Evolutionary conservation across 2,888 invertebrate species (phyloP).

Genomic region (Pollenia angustigena): DNA sequence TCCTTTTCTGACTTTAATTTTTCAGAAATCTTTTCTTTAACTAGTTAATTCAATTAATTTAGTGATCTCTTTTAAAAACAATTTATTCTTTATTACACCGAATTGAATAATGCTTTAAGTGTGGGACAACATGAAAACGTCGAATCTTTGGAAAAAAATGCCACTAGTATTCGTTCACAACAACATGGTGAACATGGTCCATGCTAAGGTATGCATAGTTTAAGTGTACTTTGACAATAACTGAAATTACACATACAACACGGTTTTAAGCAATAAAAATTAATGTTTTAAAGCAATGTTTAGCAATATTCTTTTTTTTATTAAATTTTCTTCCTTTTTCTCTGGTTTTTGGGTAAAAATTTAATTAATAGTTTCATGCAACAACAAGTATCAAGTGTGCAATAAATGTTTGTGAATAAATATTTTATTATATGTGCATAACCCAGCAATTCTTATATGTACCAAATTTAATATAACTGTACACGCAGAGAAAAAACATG

Average conservation of each 20-base stretch:
- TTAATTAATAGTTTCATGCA: slow-evolving; percentile 65
- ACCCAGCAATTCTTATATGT: background rate
- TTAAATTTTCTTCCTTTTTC: background rate
- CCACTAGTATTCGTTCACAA: too few relatives aligned
- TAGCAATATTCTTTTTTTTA: slow-evolving; percentile 39
- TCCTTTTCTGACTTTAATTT: too few relatives aligned
- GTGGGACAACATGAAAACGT: too few relatives aligned
- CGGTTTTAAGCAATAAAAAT: slow-evolving; percentile 69
- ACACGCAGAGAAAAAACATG: too few relatives aligned
- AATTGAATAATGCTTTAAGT: too few relatives aligned
- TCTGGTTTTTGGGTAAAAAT: slow-evolving; percentile 36
- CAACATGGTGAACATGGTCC: background rate
- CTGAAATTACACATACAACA: background rate
- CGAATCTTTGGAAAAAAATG: too few relatives aligned
- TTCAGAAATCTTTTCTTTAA: too few relatives aligned
- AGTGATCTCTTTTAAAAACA: too few relatives aligned
- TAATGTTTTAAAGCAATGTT: slow-evolving; percentile 78
- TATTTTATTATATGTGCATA: background rate
- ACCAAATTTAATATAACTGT: too few relatives aligned
- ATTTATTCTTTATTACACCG: too few relatives aligned
- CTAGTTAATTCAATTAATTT: too few relatives aligned
- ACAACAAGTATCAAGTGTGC: slow-evolving; percentile 60
- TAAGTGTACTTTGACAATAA: background rate
- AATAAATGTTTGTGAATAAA: slow-evolving; percentile 45
- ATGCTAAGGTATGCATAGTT: background rate